These are phyloP conservation scores for Mus caroli DNA, from an alignment of 2,797 vertebrate species.

Conservation along the genomic window DNA sequence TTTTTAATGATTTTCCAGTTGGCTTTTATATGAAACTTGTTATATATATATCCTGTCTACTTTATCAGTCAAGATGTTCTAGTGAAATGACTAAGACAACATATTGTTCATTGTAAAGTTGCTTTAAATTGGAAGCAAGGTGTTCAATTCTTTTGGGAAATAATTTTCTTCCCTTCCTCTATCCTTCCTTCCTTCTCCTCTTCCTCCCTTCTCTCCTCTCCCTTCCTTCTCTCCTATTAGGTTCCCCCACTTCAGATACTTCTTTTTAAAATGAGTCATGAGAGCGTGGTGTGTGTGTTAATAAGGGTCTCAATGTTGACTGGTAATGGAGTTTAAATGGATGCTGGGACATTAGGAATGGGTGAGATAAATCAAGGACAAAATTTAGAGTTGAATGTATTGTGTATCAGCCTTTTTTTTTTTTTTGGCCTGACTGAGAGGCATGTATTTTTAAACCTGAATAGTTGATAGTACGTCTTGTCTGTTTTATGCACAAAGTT, in stretches of 20 bases:
- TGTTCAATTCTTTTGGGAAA: not conserved
- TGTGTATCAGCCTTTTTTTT: not conserved
- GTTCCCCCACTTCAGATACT: not conserved
- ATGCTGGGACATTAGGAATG: not conserved
- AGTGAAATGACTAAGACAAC: not conserved
- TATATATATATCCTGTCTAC: not conserved
- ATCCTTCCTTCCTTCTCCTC: fast-evolving
- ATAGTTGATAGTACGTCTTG: not conserved
- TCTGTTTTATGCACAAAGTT: not conserved
- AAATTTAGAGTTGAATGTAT: not conserved
- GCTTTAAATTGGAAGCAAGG: not conserved
- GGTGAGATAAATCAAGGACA: not conserved
- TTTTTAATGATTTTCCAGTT: constrained; percentile 49
- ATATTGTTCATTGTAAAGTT: not conserved
- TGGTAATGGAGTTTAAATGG: not conserved
- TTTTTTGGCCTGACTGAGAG: not conserved
- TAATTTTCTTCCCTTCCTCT: not conserved
- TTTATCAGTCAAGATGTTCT: not conserved
- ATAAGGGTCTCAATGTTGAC: not conserved
- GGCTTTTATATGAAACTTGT: constrained; percentile 7
- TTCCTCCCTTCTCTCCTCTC: fast-evolving
- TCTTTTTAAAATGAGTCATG: constrained; percentile 14
- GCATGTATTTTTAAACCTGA: not conserved
- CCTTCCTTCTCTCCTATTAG: not conserved
- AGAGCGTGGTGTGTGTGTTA: not conserved